phyloP scores from a whole-genome alignment of 2,797 vertebrate species.

The Coccyzus lansbergi region DNA sequence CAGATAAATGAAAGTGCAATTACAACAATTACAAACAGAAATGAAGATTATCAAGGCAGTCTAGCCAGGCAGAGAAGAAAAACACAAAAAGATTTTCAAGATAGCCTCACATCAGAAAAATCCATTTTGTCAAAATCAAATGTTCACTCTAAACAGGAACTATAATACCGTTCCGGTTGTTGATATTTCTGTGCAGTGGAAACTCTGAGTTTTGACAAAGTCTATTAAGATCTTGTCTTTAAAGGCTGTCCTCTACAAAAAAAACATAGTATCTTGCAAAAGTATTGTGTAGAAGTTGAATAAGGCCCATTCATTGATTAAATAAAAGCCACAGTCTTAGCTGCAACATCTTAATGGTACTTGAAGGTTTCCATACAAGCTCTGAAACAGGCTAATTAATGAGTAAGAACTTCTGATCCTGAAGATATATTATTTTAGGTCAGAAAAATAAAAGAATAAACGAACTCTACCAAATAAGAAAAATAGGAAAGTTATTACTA shows the following conservation, averaged over 20 bases:
- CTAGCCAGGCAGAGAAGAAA: not conserved
- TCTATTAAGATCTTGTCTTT: not conserved
- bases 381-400: slow-evolving; percentile 23
- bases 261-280: not conserved
- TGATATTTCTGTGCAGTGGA: not conserved
- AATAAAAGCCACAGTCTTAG: slow-evolving; percentile 7
- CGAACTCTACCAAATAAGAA: not conserved
- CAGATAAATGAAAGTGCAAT: not conserved
- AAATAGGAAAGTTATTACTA: not conserved
- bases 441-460: not conserved
- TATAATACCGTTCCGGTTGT: not conserved
- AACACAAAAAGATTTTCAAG: not conserved
- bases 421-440: not conserved
- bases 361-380: slow-evolving; percentile 7
- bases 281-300: not conserved
- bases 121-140: not conserved
- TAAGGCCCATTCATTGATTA: slow-evolving; percentile 19
- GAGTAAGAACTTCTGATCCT: slow-evolving; percentile 3
- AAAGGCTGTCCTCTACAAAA: not conserved
- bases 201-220: not conserved
- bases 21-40: not conserved
- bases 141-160: not conserved
- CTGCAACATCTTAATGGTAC: slow-evolving; percentile 21
- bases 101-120: not conserved
- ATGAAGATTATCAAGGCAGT: not conserved